Percentiles rank a stretch among this genome's conserved stretches.
phyloP scores from a whole-genome alignment of 2,113 vertebrate species.

The Gallinago media region DNA sequence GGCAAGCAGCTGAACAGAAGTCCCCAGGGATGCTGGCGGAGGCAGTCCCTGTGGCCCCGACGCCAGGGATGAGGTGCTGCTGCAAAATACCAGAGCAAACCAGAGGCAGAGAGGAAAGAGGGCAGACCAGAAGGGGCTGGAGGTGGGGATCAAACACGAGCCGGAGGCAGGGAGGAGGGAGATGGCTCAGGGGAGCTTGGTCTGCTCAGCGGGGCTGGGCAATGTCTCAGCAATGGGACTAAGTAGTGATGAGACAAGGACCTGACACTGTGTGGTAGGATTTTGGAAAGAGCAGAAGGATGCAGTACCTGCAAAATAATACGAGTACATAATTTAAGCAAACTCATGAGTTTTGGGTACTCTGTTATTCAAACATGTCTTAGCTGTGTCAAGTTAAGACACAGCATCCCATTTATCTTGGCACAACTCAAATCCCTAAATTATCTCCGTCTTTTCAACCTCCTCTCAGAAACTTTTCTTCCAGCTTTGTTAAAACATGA shows the following conservation, averaged over 20 bases:
- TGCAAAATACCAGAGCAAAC: not conserved
- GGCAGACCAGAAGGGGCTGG: not conserved
- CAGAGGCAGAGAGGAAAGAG: not conserved
- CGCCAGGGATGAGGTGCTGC: not conserved
- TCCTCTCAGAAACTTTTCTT: not conserved
- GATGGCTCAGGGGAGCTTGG: not conserved
- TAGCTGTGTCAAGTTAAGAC: constrained; percentile 55
- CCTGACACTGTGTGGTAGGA: not conserved
- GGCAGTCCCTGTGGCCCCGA: accelerated
- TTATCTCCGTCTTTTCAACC: constrained; percentile 35
- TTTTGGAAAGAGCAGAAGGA: not conserved
- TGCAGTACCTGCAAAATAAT: not conserved
- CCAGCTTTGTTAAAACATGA: constrained; percentile 44
- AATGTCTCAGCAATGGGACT: not conserved
- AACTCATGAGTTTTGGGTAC: constrained; percentile 2
- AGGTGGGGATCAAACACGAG: not conserved
- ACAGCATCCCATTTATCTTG: constrained; percentile 51
- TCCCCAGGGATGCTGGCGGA: not conserved
- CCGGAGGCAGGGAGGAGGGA: not conserved
- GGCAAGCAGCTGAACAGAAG: not conserved
- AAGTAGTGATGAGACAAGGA: not conserved
- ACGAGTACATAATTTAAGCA: not conserved
- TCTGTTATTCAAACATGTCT: not conserved
- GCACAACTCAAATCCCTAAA: constrained; percentile 38
- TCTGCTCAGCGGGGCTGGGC: accelerated